phyloP scores from a whole-genome alignment of 2,888 invertebrate genomes.

The Calameuta idolon region DNA sequence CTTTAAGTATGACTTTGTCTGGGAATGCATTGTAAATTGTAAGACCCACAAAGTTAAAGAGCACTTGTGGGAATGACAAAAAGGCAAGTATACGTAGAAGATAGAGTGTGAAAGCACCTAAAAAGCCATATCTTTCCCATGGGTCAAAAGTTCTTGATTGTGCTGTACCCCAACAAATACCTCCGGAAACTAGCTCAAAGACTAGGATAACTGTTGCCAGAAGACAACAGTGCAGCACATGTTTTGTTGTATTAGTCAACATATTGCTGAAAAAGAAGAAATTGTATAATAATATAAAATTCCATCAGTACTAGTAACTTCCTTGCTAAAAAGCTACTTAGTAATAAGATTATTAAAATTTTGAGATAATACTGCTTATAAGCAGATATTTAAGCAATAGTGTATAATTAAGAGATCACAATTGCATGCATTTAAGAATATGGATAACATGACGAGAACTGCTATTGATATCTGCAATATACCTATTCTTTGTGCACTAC shows the following conservation, averaged over 20 bases:
- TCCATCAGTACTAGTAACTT: neutral
- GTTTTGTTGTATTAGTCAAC: conserved; percentile 79
- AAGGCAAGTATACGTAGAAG: conserved; percentile 83
- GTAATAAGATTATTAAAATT: neutral
- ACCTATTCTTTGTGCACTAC: neutral
- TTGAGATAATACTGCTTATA: neutral
- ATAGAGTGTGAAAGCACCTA: conserved; percentile 81
- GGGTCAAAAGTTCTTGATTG: conserved; percentile 77
- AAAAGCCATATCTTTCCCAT: conserved; percentile 83
- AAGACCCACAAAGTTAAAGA: conserved; percentile 89
- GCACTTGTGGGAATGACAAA: conserved; percentile 88
- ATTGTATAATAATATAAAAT: neutral
- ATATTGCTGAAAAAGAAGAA: conserved; percentile 36
- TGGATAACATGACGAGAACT: neutral
- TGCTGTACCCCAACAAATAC: conserved; percentile 60
- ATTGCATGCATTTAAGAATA: neutral
- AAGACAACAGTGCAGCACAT: conserved; percentile 83
- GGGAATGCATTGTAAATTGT: conserved; percentile 94
- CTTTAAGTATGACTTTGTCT: conserved; percentile 88
- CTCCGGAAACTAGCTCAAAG: conserved; percentile 72
- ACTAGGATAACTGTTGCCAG: conserved; percentile 79
- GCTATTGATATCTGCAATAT: neutral
- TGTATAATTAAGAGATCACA: neutral
- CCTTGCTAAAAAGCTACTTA: neutral
- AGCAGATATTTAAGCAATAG: neutral